A percentile compares a stretch with the other conserved stretches of the same genome.
Evolutionary conservation across 2,113 vertebrate genomes (phyloP).

Genomic region (Eudyptes chrysolophus): DNA sequence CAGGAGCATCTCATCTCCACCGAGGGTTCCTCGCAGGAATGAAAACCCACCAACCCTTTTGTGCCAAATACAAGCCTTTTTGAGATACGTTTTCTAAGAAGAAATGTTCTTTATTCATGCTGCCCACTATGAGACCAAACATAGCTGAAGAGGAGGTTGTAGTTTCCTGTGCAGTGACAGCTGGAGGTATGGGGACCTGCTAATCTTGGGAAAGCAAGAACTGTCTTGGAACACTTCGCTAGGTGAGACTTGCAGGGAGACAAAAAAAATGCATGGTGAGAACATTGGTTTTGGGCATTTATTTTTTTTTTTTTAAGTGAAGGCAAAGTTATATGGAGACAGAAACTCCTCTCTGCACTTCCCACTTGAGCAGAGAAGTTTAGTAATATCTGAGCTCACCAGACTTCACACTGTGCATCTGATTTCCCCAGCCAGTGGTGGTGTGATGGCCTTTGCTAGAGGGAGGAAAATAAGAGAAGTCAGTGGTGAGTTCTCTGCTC

Average conservation of each 20-base stretch:
- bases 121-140: neutral
- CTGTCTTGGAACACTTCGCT: neutral
- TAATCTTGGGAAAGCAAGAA: neutral
- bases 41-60: neutral
- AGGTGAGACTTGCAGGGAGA: neutral
- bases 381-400: neutral
- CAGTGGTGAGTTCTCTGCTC: neutral
- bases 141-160: neutral
- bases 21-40: neutral
- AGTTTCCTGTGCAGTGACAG: neutral
- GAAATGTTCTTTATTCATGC: neutral
- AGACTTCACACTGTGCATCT: neutral
- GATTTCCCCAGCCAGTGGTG: neutral
- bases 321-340: neutral
- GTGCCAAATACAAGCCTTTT: neutral
- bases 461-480: neutral
- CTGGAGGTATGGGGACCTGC: neutral
- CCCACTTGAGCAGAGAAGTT: neutral
- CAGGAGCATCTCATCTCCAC: neutral
- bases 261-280: rapidly evolving
- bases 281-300: neutral
- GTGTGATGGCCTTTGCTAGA: neutral
- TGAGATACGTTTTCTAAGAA: neutral
- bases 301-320: neutral
- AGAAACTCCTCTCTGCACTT: neutral